Base-by-base conservation (phyloP, 1,140 invertebrate genomes). In the Lepidurus couesii region DNA sequence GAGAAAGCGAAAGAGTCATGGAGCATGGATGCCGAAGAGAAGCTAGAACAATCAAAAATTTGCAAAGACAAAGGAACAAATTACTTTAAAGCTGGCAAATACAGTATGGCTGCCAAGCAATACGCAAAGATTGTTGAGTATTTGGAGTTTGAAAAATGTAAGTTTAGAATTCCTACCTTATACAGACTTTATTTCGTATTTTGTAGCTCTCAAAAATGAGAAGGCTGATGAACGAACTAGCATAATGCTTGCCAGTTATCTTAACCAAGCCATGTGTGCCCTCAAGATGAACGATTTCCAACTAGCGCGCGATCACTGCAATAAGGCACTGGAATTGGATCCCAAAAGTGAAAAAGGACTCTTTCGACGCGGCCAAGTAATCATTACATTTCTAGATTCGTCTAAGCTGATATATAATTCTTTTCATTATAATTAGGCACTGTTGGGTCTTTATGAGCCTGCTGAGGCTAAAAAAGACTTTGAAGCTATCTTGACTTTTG, bases 1-100 rank as follows among this genome's bases (percentile, higher is more conserved):
- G 94, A 96, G 84, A 95, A 93, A 85, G 85, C 86, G 0, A 90
- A 91, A 82, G 92, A 94, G 81, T 84, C 86, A n/a, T 98, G 94
- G 94, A 89, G 91, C 44, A 88, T 98, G 86, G 91, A 93, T 79
- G 86, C 85, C 16, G 83, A 87, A 7, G 92, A 97, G 83, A 94
- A 93, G 83, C 81, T 98, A 21, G 91, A 93, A 77, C 91, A 94
- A 82, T 91, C 93, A 1, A 91, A 92, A 84, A 86, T 92, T 7
- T 91, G 90, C 73, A 98, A 98, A 86, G 92, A 93, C 75, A 97
- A 95, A 85, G 97, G 96, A 75, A 98, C 95, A 0, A 89, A 90
- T 53, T 98, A 94, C 84, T 97, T 98, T 82, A 97, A 96, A 84
- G 86, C 87, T 3, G 89, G 87, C 76, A 95, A 96, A 83, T 92